These are phyloP conservation scores for Clupea harengus DNA, from an alignment of 2,113 vertebrate species.

Conservation along the genomic window DNA sequence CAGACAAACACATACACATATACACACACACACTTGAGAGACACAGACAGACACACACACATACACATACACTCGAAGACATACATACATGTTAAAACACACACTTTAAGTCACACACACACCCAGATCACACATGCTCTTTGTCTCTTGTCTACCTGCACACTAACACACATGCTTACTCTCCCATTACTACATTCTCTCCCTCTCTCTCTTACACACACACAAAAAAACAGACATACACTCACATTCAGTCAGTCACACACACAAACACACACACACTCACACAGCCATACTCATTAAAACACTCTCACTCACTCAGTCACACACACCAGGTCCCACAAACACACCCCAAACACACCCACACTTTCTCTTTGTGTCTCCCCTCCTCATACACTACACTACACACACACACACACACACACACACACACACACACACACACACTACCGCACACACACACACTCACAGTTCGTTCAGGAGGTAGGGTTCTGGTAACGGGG, in stretches of 20 bases:
- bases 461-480: constrained; percentile 74
- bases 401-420: too few species aligned
- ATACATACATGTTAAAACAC: not conserved
- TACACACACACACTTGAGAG: not conserved
- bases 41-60: not conserved
- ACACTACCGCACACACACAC: not conserved
- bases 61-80: not conserved
- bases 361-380: constrained; percentile 55
- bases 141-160: not conserved
- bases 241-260: too few species aligned
- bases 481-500: constrained; percentile 68
- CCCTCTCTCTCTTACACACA: not conserved
- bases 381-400: too few species aligned
- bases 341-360: constrained; percentile 48
- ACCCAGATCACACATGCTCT: not conserved
- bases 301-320: not conserved
- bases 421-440: not conserved
- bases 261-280: too few species aligned
- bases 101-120: not conserved
- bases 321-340: not conserved
- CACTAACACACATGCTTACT: not conserved
- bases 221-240: not conserved
- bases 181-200: too few species aligned
- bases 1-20: not conserved
- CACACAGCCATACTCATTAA: too few species aligned